Percentiles rank a stretch among this genome's conserved stretches.
Evolutionary conservation across 2,113 vertebrate species (phyloP).

Genomic region (Syngnathus floridae): DNA sequence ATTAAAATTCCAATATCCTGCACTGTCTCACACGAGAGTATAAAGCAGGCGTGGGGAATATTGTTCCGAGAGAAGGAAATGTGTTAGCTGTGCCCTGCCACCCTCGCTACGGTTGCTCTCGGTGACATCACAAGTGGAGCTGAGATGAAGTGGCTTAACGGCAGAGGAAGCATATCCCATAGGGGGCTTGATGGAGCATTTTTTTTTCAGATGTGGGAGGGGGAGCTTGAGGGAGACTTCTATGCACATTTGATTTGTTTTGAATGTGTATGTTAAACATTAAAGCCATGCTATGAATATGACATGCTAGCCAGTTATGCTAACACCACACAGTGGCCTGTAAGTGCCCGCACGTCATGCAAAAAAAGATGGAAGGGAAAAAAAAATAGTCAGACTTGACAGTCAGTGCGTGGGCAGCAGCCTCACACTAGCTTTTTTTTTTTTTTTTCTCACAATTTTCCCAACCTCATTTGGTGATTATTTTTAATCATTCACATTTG

Average conservation of each 20-base stretch:
- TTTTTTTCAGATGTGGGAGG: not conserved
- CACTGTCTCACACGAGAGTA: not conserved
- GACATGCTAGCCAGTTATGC: too few species aligned
- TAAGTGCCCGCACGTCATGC: too few species aligned
- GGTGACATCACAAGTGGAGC: slow-evolving; percentile 6
- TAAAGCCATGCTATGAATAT: too few species aligned
- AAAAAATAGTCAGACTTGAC: too few species aligned
- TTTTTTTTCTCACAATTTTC: not conserved
- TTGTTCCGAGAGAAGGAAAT: not conserved
- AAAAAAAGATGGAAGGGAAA: too few species aligned
- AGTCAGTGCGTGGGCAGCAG: too few species aligned
- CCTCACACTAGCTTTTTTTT: not conserved
- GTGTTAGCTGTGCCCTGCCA: not conserved
- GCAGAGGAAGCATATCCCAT: slow-evolving; percentile 2
- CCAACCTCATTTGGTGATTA: not conserved
- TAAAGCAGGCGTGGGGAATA: slow-evolving; percentile 10
- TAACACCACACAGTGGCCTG: too few species aligned
- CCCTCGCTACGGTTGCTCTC: not conserved
- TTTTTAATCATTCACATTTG: not conserved
- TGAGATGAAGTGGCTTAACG: slow-evolving; percentile 6
- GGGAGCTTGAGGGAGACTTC: not conserved
- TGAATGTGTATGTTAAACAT: not conserved
- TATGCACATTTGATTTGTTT: not conserved
- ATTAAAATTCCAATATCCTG: slow-evolving; percentile 8
- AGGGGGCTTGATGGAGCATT: slow-evolving; percentile 3